Conservation (phyloP, 2,888 invertebrate species). For the Drosophila monieri region DNA sequence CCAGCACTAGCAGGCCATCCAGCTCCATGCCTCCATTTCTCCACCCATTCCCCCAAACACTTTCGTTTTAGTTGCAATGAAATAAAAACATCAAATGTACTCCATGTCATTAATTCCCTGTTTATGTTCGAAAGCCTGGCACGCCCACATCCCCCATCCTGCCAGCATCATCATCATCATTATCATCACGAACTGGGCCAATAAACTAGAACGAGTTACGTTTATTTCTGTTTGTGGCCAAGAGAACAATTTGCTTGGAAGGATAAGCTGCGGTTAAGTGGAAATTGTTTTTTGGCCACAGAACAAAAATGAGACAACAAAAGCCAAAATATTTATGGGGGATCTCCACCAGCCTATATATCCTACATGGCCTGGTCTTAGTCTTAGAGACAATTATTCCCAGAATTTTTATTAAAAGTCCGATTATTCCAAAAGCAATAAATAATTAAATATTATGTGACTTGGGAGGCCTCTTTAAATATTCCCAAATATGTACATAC, state of each 20-base stretch:
- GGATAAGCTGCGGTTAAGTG: constrained; percentile 46
- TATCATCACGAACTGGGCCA: constrained; percentile 9
- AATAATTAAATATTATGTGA: background rate
- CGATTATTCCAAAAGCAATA: background rate
- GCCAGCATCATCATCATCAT: background rate
- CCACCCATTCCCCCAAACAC: constrained; percentile 10
- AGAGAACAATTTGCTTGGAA: constrained; percentile 22
- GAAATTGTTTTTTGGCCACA: constrained; percentile 27
- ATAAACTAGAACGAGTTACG: constrained; percentile 42
- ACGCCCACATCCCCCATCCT: no score
- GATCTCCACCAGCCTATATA: background rate
- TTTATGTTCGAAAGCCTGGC: constrained; percentile 15
- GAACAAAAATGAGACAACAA: background rate
- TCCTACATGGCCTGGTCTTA: background rate
- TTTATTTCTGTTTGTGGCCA: constrained; percentile 39
- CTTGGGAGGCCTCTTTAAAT: background rate
- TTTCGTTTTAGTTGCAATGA: constrained; percentile 26
- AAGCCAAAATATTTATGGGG: background rate
- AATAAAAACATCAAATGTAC: constrained; percentile 43
- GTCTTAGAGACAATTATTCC: background rate
- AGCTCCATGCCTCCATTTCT: no score
- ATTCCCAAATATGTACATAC: background rate
- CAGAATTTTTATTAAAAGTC: constrained; percentile 4
- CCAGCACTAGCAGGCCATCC: constrained; percentile 19
- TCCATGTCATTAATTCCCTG: constrained; percentile 38